Percentiles rank a stretch among this genome's conserved stretches.
Conservation (phyloP, 2,888 invertebrate species). For the Cylindroiulus punctatus region DNA sequence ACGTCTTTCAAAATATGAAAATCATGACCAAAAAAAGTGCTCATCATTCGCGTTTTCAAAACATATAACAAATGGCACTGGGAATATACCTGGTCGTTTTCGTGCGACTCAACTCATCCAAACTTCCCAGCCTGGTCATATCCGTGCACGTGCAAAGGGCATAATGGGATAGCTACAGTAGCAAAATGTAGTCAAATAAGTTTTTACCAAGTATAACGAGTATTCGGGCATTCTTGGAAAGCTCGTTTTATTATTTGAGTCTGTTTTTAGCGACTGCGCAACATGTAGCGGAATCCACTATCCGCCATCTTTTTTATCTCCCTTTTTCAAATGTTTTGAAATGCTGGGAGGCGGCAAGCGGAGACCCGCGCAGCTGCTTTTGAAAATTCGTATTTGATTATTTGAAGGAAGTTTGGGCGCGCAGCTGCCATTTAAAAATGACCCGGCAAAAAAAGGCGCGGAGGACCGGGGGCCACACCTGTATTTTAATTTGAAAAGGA, state of each 20-base stretch:
- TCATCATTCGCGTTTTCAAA: too few species aligned
- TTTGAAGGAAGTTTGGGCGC: conserved; percentile 40
- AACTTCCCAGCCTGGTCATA: too few species aligned
- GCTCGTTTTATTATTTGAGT: not conserved
- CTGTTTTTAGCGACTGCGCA: not conserved
- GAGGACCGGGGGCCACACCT: conserved; percentile 52
- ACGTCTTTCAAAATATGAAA: too few species aligned
- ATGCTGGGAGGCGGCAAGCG: not conserved
- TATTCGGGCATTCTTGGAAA: not conserved
- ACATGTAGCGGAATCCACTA: not conserved
- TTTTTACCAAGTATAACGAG: not conserved
- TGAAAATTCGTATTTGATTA: not conserved
- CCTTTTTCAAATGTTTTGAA: not conserved
- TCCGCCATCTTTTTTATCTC: conserved; percentile 16
- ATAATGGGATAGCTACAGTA: too few species aligned
- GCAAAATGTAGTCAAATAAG: not conserved
- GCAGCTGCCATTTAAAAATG: conserved; percentile 55
- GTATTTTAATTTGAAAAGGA: conserved; percentile 53
- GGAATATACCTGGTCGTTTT: too few species aligned
- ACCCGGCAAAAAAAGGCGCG: conserved; percentile 36
- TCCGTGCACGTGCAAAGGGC: not conserved
- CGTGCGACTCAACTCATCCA: too few species aligned
- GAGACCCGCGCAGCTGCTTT: conserved; percentile 9
- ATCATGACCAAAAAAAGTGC: too few species aligned
- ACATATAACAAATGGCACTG: too few species aligned